Evolutionary conservation across 2,797 vertebrate species (phyloP).

Genomic region (Heteromormyrus szaboi): DNA sequence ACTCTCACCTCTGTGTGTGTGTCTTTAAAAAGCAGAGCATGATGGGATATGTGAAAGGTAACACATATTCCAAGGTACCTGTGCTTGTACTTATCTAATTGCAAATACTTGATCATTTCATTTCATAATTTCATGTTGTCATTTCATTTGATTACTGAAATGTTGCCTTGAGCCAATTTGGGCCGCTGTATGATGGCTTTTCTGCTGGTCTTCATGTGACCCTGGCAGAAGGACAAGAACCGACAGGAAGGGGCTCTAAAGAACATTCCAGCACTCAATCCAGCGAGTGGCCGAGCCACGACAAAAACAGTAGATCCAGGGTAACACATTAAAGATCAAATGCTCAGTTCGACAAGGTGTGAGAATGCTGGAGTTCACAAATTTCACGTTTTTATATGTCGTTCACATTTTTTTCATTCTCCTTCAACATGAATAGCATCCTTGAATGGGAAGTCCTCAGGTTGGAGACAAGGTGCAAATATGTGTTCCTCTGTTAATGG

Average conservation of each 20-base stretch:
- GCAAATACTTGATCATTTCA: neutral
- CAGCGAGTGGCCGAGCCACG: neutral
- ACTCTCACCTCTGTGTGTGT: neutral
- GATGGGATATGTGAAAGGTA: neutral
- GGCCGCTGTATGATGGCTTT: neutral
- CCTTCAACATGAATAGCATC: neutral
- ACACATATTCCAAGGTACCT: neutral
- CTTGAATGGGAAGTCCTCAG: neutral
- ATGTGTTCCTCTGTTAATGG: neutral
- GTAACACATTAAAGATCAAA: neutral
- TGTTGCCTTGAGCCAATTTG: neutral
- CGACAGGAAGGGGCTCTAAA: neutral
- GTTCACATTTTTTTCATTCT: neutral
- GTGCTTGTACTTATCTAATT: neutral
- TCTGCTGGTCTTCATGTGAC: neutral
- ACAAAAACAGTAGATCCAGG: neutral
- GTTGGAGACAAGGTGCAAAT: neutral
- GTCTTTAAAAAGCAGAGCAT: neutral
- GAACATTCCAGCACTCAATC: neutral
- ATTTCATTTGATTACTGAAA: neutral
- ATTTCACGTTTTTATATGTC: neutral
- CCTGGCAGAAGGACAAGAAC: neutral
- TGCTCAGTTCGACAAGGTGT: neutral
- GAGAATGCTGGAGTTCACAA: neutral
- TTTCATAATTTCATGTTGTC: neutral